Base-by-base conservation (phyloP, 2,113 vertebrate genomes). In the Sturnus vulgaris region DNA sequence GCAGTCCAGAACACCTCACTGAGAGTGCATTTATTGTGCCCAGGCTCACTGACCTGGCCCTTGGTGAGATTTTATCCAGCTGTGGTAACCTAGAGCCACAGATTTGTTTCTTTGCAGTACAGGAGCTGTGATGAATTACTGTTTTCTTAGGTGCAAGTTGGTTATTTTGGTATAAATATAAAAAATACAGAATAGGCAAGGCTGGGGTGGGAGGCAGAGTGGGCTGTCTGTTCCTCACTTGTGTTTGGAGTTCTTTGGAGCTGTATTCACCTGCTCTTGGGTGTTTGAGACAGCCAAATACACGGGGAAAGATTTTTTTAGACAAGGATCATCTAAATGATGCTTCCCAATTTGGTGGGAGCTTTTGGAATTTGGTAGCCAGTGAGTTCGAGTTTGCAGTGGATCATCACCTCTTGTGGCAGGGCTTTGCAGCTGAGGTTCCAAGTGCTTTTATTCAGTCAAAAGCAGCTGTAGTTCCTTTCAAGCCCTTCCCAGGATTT, bases 271-370 rank as follows among this genome's bases (percentile, higher is more conserved):
- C 28, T 33, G 4, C 53, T 60, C 12, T 10, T 37, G 33, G n/a
- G 5, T 77, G 46, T 46, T n/a, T 17, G 40, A 33, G 90, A 23
- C 47, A 2, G 9, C 23, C 5, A 13, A 22, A 39, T 17, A 7
- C 10, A 2, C 0, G 2, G 16, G 52, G 9, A 15, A 27, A 39
- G 5, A 15, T 8, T 6, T 50, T 21, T 42, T 42, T 42, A 30
- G 85, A 15, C 10, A 31, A 37, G 37, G 33, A 53, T 63, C 14
- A 22, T 35, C 21, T 37, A 10, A 77, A 10, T 5, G 31, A 21
- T 79, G 33, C 12, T 49, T 33, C 19, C 39, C 57, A 37, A 0
- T 56, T 55, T n/a, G 52, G 8, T 39, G 21, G 19, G 30, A 30
- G 33, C 39, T 70, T 68, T 18, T 47, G 49, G 40, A 37, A 13